These are phyloP conservation scores for Megaceryle maxima DNA, from an alignment of 2,113 vertebrate species.

Conservation along the genomic window DNA sequence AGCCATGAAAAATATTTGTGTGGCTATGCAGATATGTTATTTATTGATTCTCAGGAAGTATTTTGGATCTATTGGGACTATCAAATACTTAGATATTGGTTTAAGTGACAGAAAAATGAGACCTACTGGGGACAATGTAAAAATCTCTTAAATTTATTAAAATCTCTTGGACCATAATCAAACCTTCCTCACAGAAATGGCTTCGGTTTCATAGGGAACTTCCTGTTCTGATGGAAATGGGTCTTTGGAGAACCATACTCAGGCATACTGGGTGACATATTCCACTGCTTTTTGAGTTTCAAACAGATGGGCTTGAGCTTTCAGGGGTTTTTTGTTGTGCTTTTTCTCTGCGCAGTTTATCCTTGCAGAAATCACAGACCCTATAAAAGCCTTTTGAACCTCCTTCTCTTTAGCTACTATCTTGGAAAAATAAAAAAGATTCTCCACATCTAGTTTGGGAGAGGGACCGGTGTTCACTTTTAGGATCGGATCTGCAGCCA, in stretches of 20 bases:
- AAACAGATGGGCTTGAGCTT: background rate
- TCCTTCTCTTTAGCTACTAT: background rate
- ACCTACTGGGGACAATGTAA: background rate
- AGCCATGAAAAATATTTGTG: background rate
- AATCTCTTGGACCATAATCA: background rate
- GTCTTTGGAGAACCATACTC: background rate
- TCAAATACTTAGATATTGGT: background rate
- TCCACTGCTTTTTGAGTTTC: background rate
- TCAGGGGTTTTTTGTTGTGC: background rate
- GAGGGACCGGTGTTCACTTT: background rate
- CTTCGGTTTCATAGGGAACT: background rate
- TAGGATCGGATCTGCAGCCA: background rate
- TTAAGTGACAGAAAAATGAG: background rate
- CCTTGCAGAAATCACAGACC: background rate
- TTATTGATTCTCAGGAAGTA: background rate
- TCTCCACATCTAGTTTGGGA: background rate
- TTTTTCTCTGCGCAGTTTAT: background rate
- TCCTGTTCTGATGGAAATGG: background rate
- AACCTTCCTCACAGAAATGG: background rate
- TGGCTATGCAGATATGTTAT: background rate
- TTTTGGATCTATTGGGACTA: background rate
- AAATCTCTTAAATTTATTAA: background rate
- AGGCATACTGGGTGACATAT: background rate
- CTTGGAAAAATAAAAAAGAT: background rate
- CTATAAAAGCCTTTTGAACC: background rate